Evolutionary conservation across 1,140 invertebrate species (phyloP), one percentile per base, ranked within the genome.

Genomic region (Caenorhabditis tropicalis): DNA sequence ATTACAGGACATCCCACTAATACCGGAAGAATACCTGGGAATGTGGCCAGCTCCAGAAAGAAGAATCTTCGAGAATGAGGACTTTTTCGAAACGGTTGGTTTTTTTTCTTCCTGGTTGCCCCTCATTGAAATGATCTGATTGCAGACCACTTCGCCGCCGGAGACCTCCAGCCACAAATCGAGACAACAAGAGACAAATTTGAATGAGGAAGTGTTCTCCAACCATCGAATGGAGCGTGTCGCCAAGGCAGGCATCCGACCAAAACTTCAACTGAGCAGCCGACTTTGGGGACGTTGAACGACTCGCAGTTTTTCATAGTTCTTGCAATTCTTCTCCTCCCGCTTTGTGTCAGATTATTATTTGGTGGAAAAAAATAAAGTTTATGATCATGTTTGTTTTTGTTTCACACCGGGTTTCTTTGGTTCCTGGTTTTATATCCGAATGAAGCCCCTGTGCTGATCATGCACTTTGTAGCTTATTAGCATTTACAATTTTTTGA

Each of bases 281-380:
- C 36, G 65, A 24, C 65, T 74, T 43, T 74, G 65, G 65, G 65
- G 65, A n/a, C 65, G 65, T 74, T 74, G 65, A 74, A 46, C 21
- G 6, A n/a, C 10, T n/a, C n/a, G n/a, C 12, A 43, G 19, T 43
- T 74, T 7, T 27, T 0, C 1, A 43, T 74, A 74, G 36, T 74
- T 74, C 27, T 36, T 74, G n/a, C 65, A 43, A 43, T 43, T 43
- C 10, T 36, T 33, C 15, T 36, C 19, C 10, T 31, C 36, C n/a
- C 36, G n/a, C 53, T 27, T 12, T 43, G 5, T 43, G 21, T 74
- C 36, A n/a, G 19, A 43, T 33, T 74, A 74, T 43, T 27, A n/a
- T 74, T 74, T 74, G 65, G 65, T 74, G 65, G n/a, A n/a, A n/a
- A n/a, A n/a, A 43, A 74, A 74, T 74, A 74, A 74, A 74, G 65